Conservation (phyloP, 2,113 vertebrate species). For the Hemiprocne comata region DNA sequence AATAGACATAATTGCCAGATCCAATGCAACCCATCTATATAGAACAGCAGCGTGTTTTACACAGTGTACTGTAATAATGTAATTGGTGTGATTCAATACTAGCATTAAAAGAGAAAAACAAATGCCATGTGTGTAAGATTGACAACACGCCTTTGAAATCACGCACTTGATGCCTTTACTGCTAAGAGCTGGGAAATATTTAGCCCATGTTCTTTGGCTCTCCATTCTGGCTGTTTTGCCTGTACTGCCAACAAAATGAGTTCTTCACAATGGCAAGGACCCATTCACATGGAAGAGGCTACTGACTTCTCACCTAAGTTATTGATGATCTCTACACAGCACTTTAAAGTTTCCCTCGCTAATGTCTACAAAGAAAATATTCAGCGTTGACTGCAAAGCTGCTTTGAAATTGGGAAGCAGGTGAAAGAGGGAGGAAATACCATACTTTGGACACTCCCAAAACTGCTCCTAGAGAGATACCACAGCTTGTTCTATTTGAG, state of each 20-base stretch:
- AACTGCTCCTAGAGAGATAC: background rate
- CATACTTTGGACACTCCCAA: background rate
- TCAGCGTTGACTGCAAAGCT: background rate
- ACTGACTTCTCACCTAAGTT: background rate
- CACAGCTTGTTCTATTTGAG: background rate
- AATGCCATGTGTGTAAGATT: background rate
- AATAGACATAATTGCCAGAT: conserved; percentile 55
- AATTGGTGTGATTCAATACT: conserved; percentile 61
- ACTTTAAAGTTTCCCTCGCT: background rate
- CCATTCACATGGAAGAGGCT: background rate
- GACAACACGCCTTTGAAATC: conserved; percentile 49
- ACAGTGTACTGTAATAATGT: conserved; percentile 63
- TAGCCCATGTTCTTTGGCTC: background rate
- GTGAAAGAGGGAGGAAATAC: background rate
- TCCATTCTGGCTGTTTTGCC: background rate
- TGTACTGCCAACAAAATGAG: background rate
- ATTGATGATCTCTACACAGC: background rate
- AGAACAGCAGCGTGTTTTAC: conserved; percentile 39
- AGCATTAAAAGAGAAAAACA: conserved; percentile 62
- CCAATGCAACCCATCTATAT: conserved; percentile 41
- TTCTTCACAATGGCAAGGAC: background rate
- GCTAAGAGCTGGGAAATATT: background rate
- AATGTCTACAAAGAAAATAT: background rate
- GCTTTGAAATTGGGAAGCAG: background rate
- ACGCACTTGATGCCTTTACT: conserved; percentile 9